These are phyloP conservation scores for Heliothis virescens DNA, from an alignment of 1,140 invertebrate species.

Conservation along the genomic window DNA sequence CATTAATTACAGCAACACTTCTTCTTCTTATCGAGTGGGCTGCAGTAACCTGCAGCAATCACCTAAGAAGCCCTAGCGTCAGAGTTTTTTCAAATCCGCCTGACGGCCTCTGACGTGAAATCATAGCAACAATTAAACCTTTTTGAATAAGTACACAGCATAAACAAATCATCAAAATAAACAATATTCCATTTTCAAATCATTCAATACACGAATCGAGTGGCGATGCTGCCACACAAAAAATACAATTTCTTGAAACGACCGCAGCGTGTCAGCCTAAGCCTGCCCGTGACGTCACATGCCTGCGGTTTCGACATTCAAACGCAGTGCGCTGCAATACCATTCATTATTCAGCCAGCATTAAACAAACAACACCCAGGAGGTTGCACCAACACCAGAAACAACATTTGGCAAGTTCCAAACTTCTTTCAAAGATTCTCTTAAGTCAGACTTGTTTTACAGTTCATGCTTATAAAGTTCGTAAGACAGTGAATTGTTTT, in stretches of 20 bases:
- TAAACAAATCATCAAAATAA: too few species aligned
- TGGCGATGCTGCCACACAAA: too few species aligned
- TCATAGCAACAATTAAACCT: too few species aligned
- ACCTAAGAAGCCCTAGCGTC: too few species aligned
- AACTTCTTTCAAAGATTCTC: conserved; percentile 21
- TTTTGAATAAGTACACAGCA: too few species aligned
- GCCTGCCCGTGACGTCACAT: conserved; percentile 8
- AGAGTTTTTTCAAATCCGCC: too few species aligned
- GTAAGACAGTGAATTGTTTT: conserved; percentile 14
- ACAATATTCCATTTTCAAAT: not conserved
- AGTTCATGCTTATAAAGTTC: not conserved
- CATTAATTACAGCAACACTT: too few species aligned
- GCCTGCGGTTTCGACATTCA: conserved; percentile 23
- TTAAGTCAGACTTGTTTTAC: conserved; percentile 10
- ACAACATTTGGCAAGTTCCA: not conserved
- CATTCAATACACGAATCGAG: not conserved
- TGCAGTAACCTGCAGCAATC: too few species aligned
- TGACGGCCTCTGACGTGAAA: too few species aligned
- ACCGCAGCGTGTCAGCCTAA: conserved; percentile 2
- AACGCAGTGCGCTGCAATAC: conserved; percentile 39
- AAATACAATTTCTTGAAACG: conserved; percentile 18
- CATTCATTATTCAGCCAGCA: conserved; percentile 22
- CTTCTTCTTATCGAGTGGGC: too few species aligned
- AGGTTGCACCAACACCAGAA: conserved; percentile 15
- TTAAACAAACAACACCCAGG: conserved; percentile 37